A percentile compares a stretch with the other conserved stretches of the same genome.
These are phyloP conservation scores for Phthorimaea operculella DNA, from an alignment of 1,140 invertebrate genomes.

Conservation along the genomic window DNA sequence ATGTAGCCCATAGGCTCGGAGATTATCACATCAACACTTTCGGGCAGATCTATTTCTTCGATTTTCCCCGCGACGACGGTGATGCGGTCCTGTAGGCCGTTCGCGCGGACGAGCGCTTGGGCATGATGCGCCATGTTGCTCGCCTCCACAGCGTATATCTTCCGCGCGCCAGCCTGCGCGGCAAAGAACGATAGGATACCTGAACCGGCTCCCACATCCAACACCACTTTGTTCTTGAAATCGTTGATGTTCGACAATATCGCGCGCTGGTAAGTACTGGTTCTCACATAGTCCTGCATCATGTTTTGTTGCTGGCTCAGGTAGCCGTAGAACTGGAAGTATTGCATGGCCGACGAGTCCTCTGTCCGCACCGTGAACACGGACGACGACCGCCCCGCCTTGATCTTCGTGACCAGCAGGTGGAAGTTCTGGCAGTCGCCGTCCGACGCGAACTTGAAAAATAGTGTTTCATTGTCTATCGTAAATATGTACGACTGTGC, in stretches of 20 bases:
- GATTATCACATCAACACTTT: conserved; percentile 96
- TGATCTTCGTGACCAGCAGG: conserved; percentile 80
- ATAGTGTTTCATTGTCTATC: conserved; percentile 73
- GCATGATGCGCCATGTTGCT: conserved; percentile 98
- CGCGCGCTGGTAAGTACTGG: conserved; percentile 97
- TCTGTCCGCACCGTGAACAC: conserved; percentile 97
- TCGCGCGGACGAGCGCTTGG: conserved; percentile 89
- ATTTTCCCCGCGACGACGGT: conserved; percentile 97
- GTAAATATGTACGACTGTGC: conserved; percentile 76
- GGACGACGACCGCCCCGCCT: conserved; percentile 81
- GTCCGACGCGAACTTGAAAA: conserved; percentile 62
- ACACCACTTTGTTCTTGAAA: conserved; percentile 90
- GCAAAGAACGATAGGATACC: conserved; percentile 99
- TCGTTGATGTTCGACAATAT: conserved; percentile 94
- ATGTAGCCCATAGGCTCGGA: conserved; percentile 99
- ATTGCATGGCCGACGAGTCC: conserved; percentile 96
- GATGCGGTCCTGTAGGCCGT: conserved; percentile 89
- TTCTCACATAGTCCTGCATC: conserved; percentile 99
- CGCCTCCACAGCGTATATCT: conserved; percentile 98
- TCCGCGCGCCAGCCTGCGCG: conserved; percentile 95
- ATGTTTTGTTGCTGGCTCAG: conserved; percentile 99
- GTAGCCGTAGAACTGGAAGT: conserved; percentile 99
- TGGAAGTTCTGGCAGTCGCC: conserved; percentile 82
- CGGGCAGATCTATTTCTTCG: conserved; percentile 96
- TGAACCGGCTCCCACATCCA: conserved; percentile 97